Base-by-base conservation (phyloP, 2,113 vertebrate species). In the Pardalotus punctatus region DNA sequence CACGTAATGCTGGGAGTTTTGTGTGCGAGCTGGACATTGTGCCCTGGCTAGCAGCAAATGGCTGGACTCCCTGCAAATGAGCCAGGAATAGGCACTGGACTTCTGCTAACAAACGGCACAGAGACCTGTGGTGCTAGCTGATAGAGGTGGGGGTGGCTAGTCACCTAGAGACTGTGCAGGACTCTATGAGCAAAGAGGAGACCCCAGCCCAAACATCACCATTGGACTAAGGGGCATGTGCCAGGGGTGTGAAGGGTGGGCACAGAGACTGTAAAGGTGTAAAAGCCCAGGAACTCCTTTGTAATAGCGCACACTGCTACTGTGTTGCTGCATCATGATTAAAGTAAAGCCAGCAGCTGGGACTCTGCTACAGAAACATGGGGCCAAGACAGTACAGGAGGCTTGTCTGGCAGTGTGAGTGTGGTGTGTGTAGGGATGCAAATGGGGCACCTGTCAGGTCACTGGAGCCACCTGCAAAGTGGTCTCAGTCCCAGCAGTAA, bases 231-330 rank as follows among this genome's bases (percentile, higher is more conserved):
- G 74, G 40, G 25, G 16, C 11, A n/a, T 5, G 4, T 24, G 12
- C 23, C 29, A 62, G 24, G n/a, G 12, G 7, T 6, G 2, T 35
- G 29, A 42, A 64, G 11, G 9, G 27, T 6, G 14, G 40, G 31
- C 0, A 0, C 24, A 25, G 3, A 4, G 48, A 35, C 12, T 21
- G 3, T 6, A 62, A 62, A 20, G 20, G 20, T 35, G 48, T 17
- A 62, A 40, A 62, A 64, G 24, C 21, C 21, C 42, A 31, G 17
- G 21, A 21, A 42, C 31, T 35, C 31, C 42, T 31, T 27, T 71
- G 21, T 24, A 56, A 15, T 21, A 19, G 11, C 2, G 0, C 5
- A 1, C 14, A 17, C 40, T 87, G 57, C 42, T 79, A 45, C 12
- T 24, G 38, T 24, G 35, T 48, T 1, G 0, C 48, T 35, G 42